Evolutionary conservation across 1,140 invertebrate species (phyloP), one percentile per base, ranked within the genome.

Genomic region (Tetragnatha versicolor): DNA sequence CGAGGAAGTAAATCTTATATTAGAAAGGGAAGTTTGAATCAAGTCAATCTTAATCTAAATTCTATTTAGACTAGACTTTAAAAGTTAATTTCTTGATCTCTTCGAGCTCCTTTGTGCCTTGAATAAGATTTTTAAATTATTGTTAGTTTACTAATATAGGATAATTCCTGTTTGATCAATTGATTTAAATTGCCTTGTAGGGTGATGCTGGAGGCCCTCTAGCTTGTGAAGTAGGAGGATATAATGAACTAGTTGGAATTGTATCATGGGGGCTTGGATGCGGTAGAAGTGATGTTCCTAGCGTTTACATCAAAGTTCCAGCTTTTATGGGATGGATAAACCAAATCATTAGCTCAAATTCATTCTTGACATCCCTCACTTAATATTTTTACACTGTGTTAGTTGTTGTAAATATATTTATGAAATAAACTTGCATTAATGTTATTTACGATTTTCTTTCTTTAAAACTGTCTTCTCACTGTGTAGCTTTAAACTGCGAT

Each of bases 291-390:
- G 93, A 96, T 85, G 94, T 96, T 17, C 94, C 94, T 17, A 94
- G 94, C 27, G 93, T 97, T 63, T 97, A 96, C 85, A 94, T 96
- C 29, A 96, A 95, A 87, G 94, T 96, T 10, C 94, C 93, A 27
- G 92, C 93, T 4, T 96, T 96, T 85, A 96, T 96, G 81, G 94
- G 94, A 60, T 97, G 94, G 94, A 96, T 97, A 84, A 96, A 96
- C 87, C 94, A 96, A 88, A 96, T 96, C 69, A 96, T 96, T 9
- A 55, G 45, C 2, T 65, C 73, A 17, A 77, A 61, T 29, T 73
- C 79, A 70, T 81, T 81, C 53, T 61, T 75, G 25, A 75, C n/a
- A 5, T 42, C 70, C 12, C 4, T 75, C 20, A 35, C 10, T 22
- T 69, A 35, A 33, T 33, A 53, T 53, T 53, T 10, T 53, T 53